A percentile compares a stretch with the other conserved stretches of the same genome.
Evolutionary conservation across 2,113 vertebrate genomes (phyloP).

Genomic region (Pipra filicauda): DNA sequence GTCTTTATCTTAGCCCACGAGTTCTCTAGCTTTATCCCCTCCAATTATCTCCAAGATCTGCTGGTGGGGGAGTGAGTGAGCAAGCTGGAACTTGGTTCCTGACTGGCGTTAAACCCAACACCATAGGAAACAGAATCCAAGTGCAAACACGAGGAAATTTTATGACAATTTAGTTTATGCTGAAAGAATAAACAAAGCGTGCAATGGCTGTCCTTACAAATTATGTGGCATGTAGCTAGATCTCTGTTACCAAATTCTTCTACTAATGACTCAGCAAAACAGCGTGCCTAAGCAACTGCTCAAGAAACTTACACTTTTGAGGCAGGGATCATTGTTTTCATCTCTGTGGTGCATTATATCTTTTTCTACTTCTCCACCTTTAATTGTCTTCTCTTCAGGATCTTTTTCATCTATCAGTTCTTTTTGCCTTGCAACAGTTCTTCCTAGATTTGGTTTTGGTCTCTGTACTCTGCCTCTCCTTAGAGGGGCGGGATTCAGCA

Average conservation of each 20-base stretch:
- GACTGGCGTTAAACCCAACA: background rate
- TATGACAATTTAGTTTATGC: background rate
- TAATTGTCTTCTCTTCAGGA: background rate
- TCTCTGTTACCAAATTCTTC: background rate
- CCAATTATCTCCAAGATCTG: background rate
- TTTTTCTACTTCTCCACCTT: background rate
- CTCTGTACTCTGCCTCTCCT: slow-evolving; percentile 60
- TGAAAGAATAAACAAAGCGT: background rate
- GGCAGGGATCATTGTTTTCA: background rate
- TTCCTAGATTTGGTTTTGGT: slow-evolving; percentile 68
- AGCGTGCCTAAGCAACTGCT: background rate
- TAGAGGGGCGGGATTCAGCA: slow-evolving; percentile 24
- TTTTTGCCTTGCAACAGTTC: slow-evolving; percentile 38
- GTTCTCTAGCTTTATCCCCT: background rate
- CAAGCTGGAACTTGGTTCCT: background rate
- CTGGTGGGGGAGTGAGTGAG: background rate
- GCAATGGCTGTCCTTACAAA: background rate
- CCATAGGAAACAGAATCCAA: background rate
- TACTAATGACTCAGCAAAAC: background rate
- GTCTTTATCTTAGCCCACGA: background rate
- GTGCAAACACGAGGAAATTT: background rate
- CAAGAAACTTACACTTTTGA: slow-evolving; percentile 60
- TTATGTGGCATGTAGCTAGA: background rate
- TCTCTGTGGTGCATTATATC: background rate
- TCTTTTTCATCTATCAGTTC: background rate